phyloP scores from a whole-genome alignment of 2,113 vertebrate species.

The Ranitomeya imitator region DNA sequence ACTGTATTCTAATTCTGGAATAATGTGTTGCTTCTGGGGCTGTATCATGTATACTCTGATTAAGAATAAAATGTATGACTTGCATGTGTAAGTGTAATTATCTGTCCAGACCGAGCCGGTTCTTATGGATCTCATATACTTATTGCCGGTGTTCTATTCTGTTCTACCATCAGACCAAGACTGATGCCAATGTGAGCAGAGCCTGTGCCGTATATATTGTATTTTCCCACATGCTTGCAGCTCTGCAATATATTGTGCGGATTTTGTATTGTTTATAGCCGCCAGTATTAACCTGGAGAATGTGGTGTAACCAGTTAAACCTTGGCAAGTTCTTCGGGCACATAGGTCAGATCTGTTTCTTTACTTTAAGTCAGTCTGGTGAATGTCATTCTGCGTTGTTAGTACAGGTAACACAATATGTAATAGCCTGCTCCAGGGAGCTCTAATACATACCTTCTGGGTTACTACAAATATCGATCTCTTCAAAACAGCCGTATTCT shows the following conservation, averaged over 20 bases:
- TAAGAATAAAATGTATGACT: no score
- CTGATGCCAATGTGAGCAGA: not conserved
- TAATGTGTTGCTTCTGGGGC: no score
- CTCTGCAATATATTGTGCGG: not conserved
- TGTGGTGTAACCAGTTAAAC: slow-evolving; percentile 1
- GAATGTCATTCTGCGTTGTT: not conserved
- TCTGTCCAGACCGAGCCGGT: no score
- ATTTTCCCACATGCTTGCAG: not conserved
- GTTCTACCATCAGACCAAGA: not conserved
- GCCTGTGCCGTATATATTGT: no score
- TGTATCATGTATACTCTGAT: no score
- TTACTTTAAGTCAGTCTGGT: not conserved
- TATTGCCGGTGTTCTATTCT: not conserved
- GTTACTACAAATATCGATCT: not conserved
- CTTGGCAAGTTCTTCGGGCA: not conserved
- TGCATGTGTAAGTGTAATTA: no score
- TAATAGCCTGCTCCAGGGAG: not conserved
- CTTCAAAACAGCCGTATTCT: not conserved
- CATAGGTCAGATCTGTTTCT: not conserved
- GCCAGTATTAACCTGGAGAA: not conserved
- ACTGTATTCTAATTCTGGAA: no score
- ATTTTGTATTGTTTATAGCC: not conserved
- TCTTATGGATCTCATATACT: not conserved
- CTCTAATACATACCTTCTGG: not conserved
- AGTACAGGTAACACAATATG: not conserved